Base-by-base conservation (phyloP, 2,113 vertebrate species). In the Mionectes macconnelli region DNA sequence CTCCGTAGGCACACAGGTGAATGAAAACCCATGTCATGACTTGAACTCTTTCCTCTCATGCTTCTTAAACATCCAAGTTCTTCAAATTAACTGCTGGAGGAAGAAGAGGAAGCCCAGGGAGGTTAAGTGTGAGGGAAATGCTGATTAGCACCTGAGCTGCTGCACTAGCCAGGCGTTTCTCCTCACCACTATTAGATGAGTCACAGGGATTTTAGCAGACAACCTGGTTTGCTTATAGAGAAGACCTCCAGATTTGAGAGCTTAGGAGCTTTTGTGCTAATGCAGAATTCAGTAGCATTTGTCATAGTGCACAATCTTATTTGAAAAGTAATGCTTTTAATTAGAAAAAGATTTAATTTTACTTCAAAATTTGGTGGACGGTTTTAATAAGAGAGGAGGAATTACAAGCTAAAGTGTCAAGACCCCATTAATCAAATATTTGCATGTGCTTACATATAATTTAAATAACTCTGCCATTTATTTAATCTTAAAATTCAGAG, bases 381-480 rank as follows among this genome's bases (percentile, higher is more conserved):
- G 80, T 92, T 94, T 93, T 93, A 97, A 94, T 90, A 90, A 92
- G 68, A 60, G 67, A 79, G 30, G 33, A 66, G 64, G 83, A 93
- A 93, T 89, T 92, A 89, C 27, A 87, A 94, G 42, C 15, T 7
- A 24, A 80, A 84, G 76, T 89, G 72, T 85, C 75, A 90, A 81
- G 87, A 67, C 83, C 60, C 63, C 56, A 66, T 47, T 96, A 74
- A 83, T 95, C 92, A 87, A 97, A 96, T 81, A 93, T 97, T 94
- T 95, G 60, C 28, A 47, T 89, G 53, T 1, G 27, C 69, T 94
- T 86, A 90, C 60, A 40, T 66, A 53, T 72, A 86, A 82, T 96
- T 93, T 96, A 83, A 93, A 80, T 5, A 1, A 52, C 40, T 69
- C 35, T 90, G 37, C 23, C 64, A 62, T 84, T 86, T 86, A 85